These are phyloP conservation scores for Drosophila suzukii DNA, from an alignment of 1,140 invertebrate species.

Conservation along the genomic window DNA sequence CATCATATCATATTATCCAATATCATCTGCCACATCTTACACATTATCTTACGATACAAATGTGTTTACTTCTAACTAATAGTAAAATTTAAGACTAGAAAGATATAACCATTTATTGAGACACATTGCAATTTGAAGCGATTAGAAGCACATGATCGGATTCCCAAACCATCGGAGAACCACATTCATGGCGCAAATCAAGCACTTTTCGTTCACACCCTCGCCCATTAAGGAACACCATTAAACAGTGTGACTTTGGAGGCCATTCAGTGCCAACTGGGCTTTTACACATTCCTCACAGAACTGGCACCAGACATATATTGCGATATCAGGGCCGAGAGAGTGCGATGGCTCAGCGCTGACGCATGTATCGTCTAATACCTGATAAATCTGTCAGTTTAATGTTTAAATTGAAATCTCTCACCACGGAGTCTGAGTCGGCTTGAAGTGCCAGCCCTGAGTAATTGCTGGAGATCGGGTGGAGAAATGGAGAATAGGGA, in stretches of 20 bases:
- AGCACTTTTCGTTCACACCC: constrained; percentile 5
- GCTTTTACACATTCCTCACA: constrained; percentile 27
- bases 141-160: not conserved
- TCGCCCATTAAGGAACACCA: constrained; percentile 5
- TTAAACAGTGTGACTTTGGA: constrained; percentile 14
- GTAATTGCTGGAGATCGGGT: constrained; percentile 30
- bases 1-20: no score
- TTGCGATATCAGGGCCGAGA: constrained; percentile 18
- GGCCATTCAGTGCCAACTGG: constrained; percentile 13
- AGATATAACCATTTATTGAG: not conserved
- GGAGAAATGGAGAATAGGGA: no score
- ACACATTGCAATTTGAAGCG: not conserved
- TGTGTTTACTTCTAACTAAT: not conserved
- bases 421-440: constrained; percentile 60
- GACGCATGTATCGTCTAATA: constrained; percentile 80
- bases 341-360: constrained; percentile 38
- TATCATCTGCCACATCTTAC: no score
- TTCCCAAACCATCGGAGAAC: not conserved
- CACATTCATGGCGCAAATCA: not conserved
- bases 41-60: not conserved
- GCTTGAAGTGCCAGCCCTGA: constrained; percentile 30
- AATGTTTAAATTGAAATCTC: constrained; percentile 83
- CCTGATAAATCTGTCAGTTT: constrained; percentile 84
- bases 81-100: no score
- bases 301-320: constrained; percentile 8